Percentiles rank a stretch among this genome's conserved stretches.
These are phyloP conservation scores for Aporophyla lueneburgensis DNA, from an alignment of 2,888 invertebrate species.

Conservation along the genomic window DNA sequence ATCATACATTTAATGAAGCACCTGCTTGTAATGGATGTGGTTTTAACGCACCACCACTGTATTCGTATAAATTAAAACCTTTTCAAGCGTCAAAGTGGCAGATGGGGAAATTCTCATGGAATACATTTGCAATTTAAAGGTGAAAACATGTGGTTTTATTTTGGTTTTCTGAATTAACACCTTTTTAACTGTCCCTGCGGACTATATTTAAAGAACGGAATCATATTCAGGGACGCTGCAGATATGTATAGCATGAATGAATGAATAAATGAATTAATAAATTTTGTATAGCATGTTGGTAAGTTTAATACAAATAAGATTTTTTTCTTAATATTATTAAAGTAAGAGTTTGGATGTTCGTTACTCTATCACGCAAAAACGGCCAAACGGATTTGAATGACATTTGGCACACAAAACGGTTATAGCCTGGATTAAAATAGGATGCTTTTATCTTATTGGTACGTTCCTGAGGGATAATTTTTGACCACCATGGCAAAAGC, in stretches of 20 bases:
- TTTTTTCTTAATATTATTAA: too few relatives aligned
- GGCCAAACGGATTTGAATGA: too few relatives aligned
- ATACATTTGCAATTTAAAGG: slow-evolving; percentile 26
- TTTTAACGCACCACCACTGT: slow-evolving; percentile 13
- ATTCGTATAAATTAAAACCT: neutral
- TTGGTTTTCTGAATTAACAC: neutral
- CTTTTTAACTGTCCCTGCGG: neutral
- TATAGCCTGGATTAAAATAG: too few relatives aligned
- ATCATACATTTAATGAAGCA: slow-evolving; percentile 18
- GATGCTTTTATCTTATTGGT: too few relatives aligned
- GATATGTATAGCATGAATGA: too few relatives aligned
- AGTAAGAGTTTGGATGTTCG: too few relatives aligned
- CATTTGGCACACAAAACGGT: too few relatives aligned
- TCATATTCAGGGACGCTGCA: fast-evolving
- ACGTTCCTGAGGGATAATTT: too few relatives aligned
- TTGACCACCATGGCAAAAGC: too few relatives aligned
- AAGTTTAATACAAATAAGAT: too few relatives aligned
- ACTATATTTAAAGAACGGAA: neutral
- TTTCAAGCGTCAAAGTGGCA: slow-evolving; percentile 5
- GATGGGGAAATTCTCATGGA: slow-evolving; percentile 29
- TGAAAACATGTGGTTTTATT: slow-evolving; percentile 21
- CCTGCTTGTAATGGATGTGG: slow-evolving; percentile 29
- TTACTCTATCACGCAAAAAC: too few relatives aligned
- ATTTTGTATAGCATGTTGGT: neutral
- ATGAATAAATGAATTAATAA: too few relatives aligned